These are phyloP conservation scores for Araneus ventricosus DNA, from an alignment of 1,140 invertebrate genomes.

Conservation along the genomic window DNA sequence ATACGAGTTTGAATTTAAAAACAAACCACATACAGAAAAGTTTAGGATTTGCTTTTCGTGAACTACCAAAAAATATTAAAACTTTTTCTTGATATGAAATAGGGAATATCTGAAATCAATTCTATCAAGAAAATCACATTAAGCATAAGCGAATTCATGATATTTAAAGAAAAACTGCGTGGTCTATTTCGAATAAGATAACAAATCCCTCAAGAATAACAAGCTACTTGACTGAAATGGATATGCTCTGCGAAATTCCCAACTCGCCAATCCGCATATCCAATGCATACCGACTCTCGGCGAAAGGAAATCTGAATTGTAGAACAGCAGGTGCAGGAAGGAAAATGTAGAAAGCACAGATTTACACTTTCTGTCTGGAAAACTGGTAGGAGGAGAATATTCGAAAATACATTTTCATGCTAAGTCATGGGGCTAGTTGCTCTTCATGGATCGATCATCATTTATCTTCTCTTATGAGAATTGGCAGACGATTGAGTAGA, in stretches of 20 bases:
- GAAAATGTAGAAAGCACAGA: constrained; percentile 23
- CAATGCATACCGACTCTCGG: background rate
- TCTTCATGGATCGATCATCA: constrained; percentile 14
- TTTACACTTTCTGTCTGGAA: constrained; percentile 49
- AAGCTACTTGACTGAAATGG: background rate
- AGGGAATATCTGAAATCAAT: no score
- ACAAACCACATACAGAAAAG: no score
- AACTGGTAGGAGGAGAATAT: background rate
- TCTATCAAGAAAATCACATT: background rate
- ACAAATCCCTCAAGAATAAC: background rate
- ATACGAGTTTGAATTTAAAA: no score
- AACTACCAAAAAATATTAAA: no score
- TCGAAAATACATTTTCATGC: constrained; percentile 49
- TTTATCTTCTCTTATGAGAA: constrained; percentile 53
- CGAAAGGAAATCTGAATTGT: constrained; percentile 41
- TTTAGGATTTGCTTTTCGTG: no score
- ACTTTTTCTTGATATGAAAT: no score
- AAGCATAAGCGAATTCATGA: background rate
- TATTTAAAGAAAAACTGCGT: background rate
- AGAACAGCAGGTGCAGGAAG: constrained; percentile 49
- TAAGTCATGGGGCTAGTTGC: constrained; percentile 5
- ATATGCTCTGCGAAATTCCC: background rate
- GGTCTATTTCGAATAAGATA: background rate
- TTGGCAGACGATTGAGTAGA: no score
- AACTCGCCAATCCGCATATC: background rate